Conservation (phyloP, 2,113 vertebrate genomes). For the Ciconia stormi region DNA sequence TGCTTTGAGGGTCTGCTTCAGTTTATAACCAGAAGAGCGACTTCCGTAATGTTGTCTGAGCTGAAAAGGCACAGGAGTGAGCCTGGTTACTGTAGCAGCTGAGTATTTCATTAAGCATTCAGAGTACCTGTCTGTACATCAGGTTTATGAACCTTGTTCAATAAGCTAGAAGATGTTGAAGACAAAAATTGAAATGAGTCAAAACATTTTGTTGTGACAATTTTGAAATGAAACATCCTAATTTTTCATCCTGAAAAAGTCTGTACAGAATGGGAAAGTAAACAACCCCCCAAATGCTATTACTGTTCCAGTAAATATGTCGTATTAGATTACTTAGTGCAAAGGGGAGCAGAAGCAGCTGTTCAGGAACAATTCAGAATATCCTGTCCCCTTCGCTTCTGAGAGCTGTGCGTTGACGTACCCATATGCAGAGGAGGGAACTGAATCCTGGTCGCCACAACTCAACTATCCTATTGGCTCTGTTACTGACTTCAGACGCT, state of each 20-base stretch:
- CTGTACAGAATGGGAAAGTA: not conserved
- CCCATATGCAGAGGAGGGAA: not conserved
- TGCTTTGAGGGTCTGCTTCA: not conserved
- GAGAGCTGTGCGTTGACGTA: not conserved
- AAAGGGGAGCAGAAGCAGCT: not conserved
- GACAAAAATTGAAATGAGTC: not conserved
- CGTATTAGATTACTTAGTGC: not conserved
- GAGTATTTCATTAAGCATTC: not conserved
- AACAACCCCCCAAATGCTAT: not conserved
- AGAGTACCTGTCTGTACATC: not conserved
- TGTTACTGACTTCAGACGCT: not conserved
- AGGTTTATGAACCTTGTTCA: not conserved
- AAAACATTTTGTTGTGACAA: not conserved
- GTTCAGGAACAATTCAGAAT: not conserved
- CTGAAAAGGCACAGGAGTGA: not conserved
- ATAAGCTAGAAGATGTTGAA: not conserved
- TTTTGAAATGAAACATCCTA: not conserved
- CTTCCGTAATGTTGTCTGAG: not conserved
- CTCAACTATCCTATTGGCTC: accelerated
- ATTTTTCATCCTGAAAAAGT: not conserved
- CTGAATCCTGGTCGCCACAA: not conserved
- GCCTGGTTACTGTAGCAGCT: not conserved
- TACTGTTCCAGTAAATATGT: not conserved
- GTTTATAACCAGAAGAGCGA: not conserved
- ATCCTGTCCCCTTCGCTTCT: accelerated